Percentiles rank a stretch among this genome's conserved stretches.
These are phyloP conservation scores for Araneus ventricosus DNA, from an alignment of 1,140 invertebrate genomes.

Conservation along the genomic window DNA sequence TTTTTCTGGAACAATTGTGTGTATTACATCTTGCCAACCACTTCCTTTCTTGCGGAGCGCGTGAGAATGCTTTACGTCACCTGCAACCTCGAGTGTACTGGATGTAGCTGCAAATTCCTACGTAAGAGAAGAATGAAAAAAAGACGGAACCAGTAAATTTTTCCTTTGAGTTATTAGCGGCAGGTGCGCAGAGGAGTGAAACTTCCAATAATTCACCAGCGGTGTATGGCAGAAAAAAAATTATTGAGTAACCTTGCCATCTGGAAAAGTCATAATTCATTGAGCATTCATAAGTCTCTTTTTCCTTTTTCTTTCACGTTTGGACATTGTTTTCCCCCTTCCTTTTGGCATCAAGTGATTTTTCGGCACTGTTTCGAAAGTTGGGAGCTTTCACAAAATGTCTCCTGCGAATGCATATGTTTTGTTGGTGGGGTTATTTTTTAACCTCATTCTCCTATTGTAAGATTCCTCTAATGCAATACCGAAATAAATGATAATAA, in stretches of 20 bases:
- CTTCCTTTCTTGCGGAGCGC: not conserved
- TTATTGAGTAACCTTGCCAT: slow-evolving; percentile 62
- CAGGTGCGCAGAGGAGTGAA: slow-evolving; percentile 53
- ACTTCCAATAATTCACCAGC: slow-evolving; percentile 61
- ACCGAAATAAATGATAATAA: no score
- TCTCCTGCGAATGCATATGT: no score
- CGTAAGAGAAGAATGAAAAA: slow-evolving; percentile 1
- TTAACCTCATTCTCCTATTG: no score
- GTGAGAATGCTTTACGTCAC: not conserved
- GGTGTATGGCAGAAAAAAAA: slow-evolving; percentile 14
- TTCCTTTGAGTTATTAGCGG: slow-evolving; percentile 56
- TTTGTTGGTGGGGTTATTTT: no score
- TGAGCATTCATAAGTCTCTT: not conserved
- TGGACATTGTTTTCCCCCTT: not conserved
- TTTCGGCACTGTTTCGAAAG: not conserved
- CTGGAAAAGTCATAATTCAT: slow-evolving; percentile 60
- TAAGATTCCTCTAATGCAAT: no score
- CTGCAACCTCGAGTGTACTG: not conserved
- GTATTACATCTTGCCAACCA: not conserved
- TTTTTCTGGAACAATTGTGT: not conserved
- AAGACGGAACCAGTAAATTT: slow-evolving; percentile 50
- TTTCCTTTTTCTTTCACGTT: not conserved
- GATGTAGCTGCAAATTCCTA: not conserved
- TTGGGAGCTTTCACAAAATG: not conserved
- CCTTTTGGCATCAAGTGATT: not conserved